Evolutionary conservation across 2,113 vertebrate species (phyloP).

Genomic region (Pelecanus crispus): DNA sequence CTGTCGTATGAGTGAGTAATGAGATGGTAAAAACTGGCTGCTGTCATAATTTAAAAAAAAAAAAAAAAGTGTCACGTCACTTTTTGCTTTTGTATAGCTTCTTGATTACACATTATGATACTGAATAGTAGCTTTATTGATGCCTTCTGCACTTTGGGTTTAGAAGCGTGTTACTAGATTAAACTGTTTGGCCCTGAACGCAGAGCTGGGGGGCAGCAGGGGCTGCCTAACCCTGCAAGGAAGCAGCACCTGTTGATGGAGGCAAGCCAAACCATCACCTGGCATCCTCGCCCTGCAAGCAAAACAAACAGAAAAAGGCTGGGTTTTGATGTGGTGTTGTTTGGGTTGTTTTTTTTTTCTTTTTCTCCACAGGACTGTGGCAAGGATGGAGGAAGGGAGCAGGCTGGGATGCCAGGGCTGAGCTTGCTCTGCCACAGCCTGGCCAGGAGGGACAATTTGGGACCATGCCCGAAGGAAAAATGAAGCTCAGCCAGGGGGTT

Average conservation of each 20-base stretch:
- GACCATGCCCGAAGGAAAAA: not conserved
- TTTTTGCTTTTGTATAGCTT: not conserved
- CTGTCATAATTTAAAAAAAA: not conserved
- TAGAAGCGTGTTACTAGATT: not conserved
- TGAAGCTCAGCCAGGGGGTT: not conserved
- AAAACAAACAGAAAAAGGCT: not conserved
- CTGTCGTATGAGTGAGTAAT: not conserved
- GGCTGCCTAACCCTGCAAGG: accelerated
- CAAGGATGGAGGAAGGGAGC: not conserved
- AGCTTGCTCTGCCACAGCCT: not conserved
- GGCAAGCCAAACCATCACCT: not conserved
- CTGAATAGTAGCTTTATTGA: not conserved
- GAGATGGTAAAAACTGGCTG: not conserved
- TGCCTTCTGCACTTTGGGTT: not conserved
- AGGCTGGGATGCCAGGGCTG: not conserved
- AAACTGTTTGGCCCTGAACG: not conserved
- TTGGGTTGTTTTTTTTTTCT: not conserved
- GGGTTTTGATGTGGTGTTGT: not conserved
- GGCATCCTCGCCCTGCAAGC: not conserved
- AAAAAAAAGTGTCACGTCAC: not conserved
- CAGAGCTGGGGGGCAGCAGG: not conserved
- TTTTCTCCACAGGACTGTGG: no score
- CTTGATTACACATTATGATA: not conserved
- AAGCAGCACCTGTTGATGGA: not conserved
- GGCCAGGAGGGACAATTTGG: not conserved